Conservation (phyloP, 2,888 invertebrate genomes). For the Lingula anatina region DNA sequence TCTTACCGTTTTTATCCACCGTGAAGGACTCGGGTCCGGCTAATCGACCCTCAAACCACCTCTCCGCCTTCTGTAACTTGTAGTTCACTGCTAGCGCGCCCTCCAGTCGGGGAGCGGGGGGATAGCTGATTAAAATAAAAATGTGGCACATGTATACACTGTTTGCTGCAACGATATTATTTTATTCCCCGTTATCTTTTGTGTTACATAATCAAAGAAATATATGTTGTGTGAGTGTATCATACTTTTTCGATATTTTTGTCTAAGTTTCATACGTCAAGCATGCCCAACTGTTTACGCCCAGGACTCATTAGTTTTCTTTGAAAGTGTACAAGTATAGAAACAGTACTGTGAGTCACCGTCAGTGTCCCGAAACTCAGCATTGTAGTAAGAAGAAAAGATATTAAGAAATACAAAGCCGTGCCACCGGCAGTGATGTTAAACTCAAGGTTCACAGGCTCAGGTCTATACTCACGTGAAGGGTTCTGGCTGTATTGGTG, state of each 20-base stretch:
- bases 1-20: constrained; percentile 20
- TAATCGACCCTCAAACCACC: constrained; percentile 20
- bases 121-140: constrained; percentile 9
- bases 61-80: constrained; percentile 14
- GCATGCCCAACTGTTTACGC: too few species aligned
- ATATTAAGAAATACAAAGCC: too few species aligned
- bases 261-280: too few species aligned
- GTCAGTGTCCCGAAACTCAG: too few species aligned
- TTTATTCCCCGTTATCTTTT: too few species aligned
- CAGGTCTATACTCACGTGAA: constrained; percentile 13
- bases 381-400: too few species aligned
- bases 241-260: too few species aligned
- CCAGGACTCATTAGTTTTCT: background rate
- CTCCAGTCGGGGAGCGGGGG: constrained; percentile 15
- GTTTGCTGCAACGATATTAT: background rate
- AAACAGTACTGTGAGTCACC: too few species aligned
- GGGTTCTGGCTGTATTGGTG: constrained; percentile 21
- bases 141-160: background rate
- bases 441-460: background rate
- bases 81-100: constrained; percentile 15
- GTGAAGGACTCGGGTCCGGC: constrained; percentile 31
- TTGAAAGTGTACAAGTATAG: background rate
- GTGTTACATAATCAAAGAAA: too few species aligned
- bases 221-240: too few species aligned
- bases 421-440: too few species aligned